Conservation (phyloP, 2,888 invertebrate genomes). For the Drosophila trichaetosa region DNA sequence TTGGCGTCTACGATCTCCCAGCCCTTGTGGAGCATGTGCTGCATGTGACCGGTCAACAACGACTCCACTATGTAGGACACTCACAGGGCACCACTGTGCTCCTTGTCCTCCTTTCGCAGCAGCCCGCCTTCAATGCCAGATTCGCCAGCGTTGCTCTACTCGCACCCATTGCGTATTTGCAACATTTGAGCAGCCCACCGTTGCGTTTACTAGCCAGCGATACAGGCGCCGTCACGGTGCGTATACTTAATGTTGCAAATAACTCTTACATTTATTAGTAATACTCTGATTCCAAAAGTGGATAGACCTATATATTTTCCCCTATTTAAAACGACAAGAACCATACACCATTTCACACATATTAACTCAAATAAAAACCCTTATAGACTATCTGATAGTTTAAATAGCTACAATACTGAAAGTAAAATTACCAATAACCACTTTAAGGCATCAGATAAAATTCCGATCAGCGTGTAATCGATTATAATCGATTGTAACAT, state of each 20-base stretch:
- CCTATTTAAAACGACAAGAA: background rate
- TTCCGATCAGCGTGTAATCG: background rate
- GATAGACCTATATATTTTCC: background rate
- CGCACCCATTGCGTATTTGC: conserved; percentile 80
- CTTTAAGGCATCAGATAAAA: background rate
- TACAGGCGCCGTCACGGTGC: conserved; percentile 69
- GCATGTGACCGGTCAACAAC: conserved; percentile 65
- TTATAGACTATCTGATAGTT: background rate
- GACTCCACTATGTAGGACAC: conserved; percentile 82
- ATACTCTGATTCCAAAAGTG: too few relatives aligned
- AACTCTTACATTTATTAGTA: conserved; percentile 1
- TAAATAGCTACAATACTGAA: background rate
- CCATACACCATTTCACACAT: background rate
- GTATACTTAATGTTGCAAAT: conserved; percentile 47
- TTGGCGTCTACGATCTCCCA: conserved; percentile 81
- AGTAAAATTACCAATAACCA: background rate
- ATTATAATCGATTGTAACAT: background rate
- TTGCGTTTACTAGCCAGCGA: conserved; percentile 72
- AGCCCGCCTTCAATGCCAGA: conserved; percentile 78
- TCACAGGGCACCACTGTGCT: conserved; percentile 82
- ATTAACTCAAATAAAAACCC: background rate
- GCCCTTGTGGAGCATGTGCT: conserved; percentile 79
- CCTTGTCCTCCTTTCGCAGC: conserved; percentile 78
- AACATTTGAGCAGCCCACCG: conserved; percentile 77
- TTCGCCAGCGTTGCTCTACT: conserved; percentile 74